Evolutionary conservation across 2,888 invertebrate genomes (phyloP).

Genomic region (Ypsolopha sequella): DNA sequence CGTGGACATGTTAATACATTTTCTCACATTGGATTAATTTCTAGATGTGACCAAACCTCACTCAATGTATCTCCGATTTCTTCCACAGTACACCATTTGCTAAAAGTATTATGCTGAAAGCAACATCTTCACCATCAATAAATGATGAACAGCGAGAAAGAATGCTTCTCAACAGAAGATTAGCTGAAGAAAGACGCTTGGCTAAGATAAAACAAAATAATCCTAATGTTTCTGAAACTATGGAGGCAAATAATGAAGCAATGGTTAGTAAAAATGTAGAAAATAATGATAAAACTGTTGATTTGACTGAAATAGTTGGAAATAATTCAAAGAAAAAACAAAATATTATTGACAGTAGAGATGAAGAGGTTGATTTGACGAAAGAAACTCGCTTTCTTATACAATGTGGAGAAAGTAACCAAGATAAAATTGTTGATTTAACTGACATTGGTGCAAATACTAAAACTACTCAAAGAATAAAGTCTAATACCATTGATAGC

Average conservation of each 20-base stretch:
- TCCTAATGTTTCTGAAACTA: neutral
- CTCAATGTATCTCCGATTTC: neutral
- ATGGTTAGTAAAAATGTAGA: neutral
- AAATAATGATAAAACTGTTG: neutral
- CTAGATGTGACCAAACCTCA: too few species aligned
- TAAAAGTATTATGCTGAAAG: slow-evolving; percentile 31
- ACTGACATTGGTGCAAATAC: neutral
- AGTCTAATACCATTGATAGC: neutral
- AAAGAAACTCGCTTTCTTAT: neutral
- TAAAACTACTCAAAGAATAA: neutral
- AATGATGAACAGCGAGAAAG: slow-evolving; percentile 75
- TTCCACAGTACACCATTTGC: slow-evolving; percentile 31
- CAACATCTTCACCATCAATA: slow-evolving; percentile 57
- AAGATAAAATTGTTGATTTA: neutral
- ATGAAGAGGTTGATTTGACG: slow-evolving; percentile 20
- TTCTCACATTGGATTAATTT: too few species aligned
- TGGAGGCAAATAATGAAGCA: neutral
- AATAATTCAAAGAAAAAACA: slow-evolving; percentile 10
- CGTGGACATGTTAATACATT: too few species aligned
- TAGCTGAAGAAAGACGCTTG: slow-evolving; percentile 75
- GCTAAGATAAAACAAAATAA: slow-evolving; percentile 44
- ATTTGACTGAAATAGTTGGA: neutral
- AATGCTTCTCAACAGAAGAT: slow-evolving; percentile 75
- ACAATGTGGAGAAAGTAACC: neutral
- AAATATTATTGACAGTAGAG: slow-evolving; percentile 23